Base-by-base conservation (phyloP, 2,888 invertebrate species). In the Agrochola lota region DNA sequence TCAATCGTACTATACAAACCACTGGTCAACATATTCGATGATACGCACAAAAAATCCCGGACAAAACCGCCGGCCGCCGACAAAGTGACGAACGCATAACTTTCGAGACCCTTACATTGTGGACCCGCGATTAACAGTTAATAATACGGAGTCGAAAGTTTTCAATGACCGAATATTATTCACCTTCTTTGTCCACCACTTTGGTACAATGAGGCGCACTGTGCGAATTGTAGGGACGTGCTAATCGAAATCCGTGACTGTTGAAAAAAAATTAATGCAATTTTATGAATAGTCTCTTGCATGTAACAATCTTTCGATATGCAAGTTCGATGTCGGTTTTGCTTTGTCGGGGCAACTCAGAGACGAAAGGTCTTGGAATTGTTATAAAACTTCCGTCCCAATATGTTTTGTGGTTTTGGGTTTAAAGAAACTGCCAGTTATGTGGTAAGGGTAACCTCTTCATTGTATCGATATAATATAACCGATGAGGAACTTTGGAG, bases 1-100 rank as follows among this genome's bases (percentile, higher is more conserved):
- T 71, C 26, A 40, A 72, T 82, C 77, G 11, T 15, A 83, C 73
- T 88, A 89, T 64, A 72, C 78, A 84, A 83, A 85, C 85, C 88
- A 90, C 83, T 91, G 93, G 94, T 93, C 94, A 94, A 93, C 91
- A 93, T 88, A 90, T 90, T 89, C 90, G 91, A 90, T 91, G 92
- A 92, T 90, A 90, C 81, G 80, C 78, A 93, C 93, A 94, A 95
- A 94, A 95, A 95, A 93, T 84, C 20, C 77, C 84, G 83, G 85
- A 90, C 91, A 91, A 91, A 91, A 90, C 86, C 89, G 81, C 77
- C 88, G 88, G 89, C 86, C 83, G 91, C 94, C 94, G 94, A 94
- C 94, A 94, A 94, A 94, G 94, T 92, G 92, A 90, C 90, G 90
- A 90, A 89, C 88, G 89, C 90, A 91, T 91, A 91, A 88, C 91